Base-by-base conservation (phyloP, 2,113 vertebrate species). In the Shinisaurus crocodilurus region DNA sequence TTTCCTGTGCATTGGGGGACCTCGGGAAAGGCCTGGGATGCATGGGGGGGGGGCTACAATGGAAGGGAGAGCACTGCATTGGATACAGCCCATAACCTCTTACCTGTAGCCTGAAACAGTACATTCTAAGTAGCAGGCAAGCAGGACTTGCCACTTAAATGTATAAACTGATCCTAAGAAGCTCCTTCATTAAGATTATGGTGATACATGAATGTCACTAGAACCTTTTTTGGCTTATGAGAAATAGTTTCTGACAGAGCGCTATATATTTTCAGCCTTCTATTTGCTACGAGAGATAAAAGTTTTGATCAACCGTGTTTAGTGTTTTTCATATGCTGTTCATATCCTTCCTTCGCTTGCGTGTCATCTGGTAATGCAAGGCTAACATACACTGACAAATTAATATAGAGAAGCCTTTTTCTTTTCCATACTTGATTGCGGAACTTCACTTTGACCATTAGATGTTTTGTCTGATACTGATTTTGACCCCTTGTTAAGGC, bases 281-380 rank as follows among this genome's bases (percentile, higher is more conserved):
- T 6, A 70, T 0, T 88, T 60, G 77, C 27, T 2, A 25, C 74
- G 0, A 76, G n/a, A 25, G 40, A 40, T 82, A 7, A 1, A 0
- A 43, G 60, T 84, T 82, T 88, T 82, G 86, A 91, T 72, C 43
- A 82, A 27, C 89, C 0, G 54, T 45, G 79, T 63, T 37, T 13
- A 34, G 4, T 50, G 86, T 20, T 82, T 1, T 86, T 74, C 76
- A 57, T 1, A 15, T 34, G 37, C 88, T 92, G 15, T 0, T 87
- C 75, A 5, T 63, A 87, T 86, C 89, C 76, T 89, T n/a, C 15
- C 86, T 93, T 83, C 70, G 83, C 1, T 82, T 69, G 13, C n/a
- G 54, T 43, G 89, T 89, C 20, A 5, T 92, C 92, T 77, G 87
- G 65, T 94, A 40, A 60, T 8, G 13, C 25, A 77, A 12, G 23